Evolutionary conservation across 2,113 vertebrate genomes (phyloP), one percentile per base, ranked within the genome.

Genomic region (Barbus barbus): DNA sequence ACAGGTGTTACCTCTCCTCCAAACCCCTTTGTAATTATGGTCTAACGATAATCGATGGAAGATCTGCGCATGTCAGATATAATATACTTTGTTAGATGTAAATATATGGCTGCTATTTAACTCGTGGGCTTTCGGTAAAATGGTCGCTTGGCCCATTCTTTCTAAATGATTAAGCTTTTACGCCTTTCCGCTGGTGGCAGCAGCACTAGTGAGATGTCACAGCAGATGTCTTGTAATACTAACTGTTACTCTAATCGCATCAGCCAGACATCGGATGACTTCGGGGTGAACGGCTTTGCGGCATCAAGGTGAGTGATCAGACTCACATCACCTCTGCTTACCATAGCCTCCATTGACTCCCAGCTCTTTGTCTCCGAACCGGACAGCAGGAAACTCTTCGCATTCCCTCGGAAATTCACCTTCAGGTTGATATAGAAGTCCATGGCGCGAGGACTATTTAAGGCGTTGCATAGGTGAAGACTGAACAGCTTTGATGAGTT

Each of bases 301-400:
- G 58, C 26, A 75, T 76, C 77, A 87, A 87, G 86, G 83, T 78
- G 86, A 82, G 53, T 67, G 36, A 24, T 69, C 51, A 61, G 28
- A 67, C 51, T 71, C 78, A 56, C 63, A 46, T 58, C 78, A 58
- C 36, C 38, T 51, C 24, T 79, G 86, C 96, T 97, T 90, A 98
- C 97, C 97, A 96, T 97, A 87, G 96, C 96, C 93, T 98, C 97
- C 86, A 98, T 94, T 41, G 96, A 96, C 81, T 96, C 96, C 97
- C 97, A 99, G 58, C 96, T 95, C 89, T 96, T 97, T 85, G 90
- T 95, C 88, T 93, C 93, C 14, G 96, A 94, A 89, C 97, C 95
- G 0, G 96, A 96, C 86, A 98, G 93, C 53, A 97, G 90, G 69
- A 95, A 93, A 91, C 92, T 94, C 88, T 93, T 94, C 44, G 91